Percentiles rank a stretch among this genome's conserved stretches.
phyloP scores from a whole-genome alignment of 2,113 vertebrate species.

The Daubentonia madagascariensis region DNA sequence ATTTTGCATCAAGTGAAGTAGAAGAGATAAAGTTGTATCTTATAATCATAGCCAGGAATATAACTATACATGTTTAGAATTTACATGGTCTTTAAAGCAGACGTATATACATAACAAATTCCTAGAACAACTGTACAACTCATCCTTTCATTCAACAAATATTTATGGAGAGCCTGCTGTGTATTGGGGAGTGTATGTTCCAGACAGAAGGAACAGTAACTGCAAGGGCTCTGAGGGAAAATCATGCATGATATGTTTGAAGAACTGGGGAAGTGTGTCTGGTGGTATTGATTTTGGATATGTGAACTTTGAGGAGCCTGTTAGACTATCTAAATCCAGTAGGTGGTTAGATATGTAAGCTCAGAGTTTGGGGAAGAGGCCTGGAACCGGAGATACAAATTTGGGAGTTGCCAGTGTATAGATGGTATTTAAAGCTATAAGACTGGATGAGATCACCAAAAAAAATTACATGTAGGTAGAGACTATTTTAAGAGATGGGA shows the following conservation, averaged over 20 bases:
- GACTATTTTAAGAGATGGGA: slow-evolving; percentile 5
- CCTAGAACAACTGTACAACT: neutral
- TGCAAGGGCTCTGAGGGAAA: neutral
- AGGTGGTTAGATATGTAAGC: neutral
- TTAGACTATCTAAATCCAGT: neutral
- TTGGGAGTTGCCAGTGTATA: neutral
- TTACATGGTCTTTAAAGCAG: neutral
- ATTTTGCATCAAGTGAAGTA: neutral
- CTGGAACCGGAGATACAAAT: neutral
- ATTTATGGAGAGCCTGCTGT: neutral
- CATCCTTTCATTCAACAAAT: neutral
- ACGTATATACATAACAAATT: neutral
- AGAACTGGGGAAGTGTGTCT: neutral
- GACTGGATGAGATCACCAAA: neutral
- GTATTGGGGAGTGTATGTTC: neutral
- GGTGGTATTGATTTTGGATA: neutral
- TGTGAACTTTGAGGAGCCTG: neutral
- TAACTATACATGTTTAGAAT: neutral
- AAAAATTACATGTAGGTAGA: neutral
- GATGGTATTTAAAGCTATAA: slow-evolving; percentile 1
- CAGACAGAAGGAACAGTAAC: neutral
- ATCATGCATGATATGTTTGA: neutral
- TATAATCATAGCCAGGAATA: neutral
- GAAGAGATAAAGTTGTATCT: neutral
- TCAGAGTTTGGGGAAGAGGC: neutral